These are phyloP conservation scores for Mesoligia furuncula DNA, from an alignment of 2,888 invertebrate species.

Conservation along the genomic window DNA sequence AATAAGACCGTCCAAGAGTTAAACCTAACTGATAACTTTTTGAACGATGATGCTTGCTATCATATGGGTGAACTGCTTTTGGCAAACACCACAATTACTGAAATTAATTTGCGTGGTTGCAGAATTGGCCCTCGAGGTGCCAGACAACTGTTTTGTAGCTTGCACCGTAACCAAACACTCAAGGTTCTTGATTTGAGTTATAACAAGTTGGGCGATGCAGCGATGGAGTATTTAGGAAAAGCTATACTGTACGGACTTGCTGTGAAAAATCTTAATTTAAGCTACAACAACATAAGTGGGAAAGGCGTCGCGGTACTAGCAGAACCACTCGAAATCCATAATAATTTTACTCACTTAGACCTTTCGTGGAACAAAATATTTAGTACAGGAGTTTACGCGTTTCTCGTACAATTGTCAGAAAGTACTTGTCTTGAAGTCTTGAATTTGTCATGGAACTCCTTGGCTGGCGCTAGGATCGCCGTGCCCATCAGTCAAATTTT, in stretches of 20 bases:
- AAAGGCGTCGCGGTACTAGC: conserved; percentile 70
- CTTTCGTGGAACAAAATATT: conserved; percentile 81
- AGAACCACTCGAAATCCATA: conserved; percentile 76
- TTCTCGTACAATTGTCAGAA: conserved; percentile 74
- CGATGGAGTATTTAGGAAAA: conserved; percentile 71
- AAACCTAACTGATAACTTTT: conserved; percentile 80
- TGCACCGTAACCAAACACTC: conserved; percentile 72
- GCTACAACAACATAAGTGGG: conserved; percentile 76
- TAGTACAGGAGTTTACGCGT: conserved; percentile 66
- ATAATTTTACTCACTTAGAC: conserved; percentile 75
- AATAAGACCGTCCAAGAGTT: conserved; percentile 77
- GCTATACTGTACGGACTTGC: conserved; percentile 72
- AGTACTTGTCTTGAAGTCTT: conserved; percentile 72
- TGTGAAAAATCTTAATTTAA: conserved; percentile 74
- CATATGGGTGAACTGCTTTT: conserved; percentile 81
- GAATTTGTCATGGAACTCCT: conserved; percentile 80
- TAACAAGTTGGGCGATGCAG: conserved; percentile 77
- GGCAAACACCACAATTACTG: conserved; percentile 72
- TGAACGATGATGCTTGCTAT: conserved; percentile 79
- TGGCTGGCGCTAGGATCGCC: conserved; percentile 72
- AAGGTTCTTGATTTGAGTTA: conserved; percentile 73
- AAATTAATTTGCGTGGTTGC: conserved; percentile 81
- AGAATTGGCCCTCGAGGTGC: conserved; percentile 77
- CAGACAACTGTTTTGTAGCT: conserved; percentile 66
- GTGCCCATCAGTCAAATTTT: conserved; percentile 71